Evolutionary conservation across 64 coral and sea anemone species (phyloP).

Genomic region (Porites lutea): DNA sequence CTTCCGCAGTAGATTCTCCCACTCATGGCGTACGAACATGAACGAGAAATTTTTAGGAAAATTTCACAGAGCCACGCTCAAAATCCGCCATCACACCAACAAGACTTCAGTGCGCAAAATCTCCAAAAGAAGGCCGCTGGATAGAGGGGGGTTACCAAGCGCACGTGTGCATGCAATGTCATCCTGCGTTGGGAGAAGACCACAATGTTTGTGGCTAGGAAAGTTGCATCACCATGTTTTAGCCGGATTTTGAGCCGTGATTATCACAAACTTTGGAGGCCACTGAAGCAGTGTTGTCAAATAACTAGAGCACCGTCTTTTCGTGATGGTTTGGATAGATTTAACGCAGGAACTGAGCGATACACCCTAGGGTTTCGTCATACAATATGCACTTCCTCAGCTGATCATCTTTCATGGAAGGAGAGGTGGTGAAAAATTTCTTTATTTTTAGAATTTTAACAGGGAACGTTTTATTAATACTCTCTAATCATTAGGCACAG

Average conservation of each 20-base stretch:
- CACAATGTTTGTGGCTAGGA: conserved; percentile 42
- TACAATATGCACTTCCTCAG: not conserved
- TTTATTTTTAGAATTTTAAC: not conserved
- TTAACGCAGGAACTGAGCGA: conserved; percentile 11
- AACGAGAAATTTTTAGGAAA: conserved; percentile 7
- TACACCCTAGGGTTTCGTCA: not conserved
- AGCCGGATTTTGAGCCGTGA: conserved; percentile 14
- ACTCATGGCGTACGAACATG: conserved; percentile 68
- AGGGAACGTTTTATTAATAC: too few relatives aligned
- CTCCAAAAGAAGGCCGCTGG: not conserved
- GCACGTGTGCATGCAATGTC: not conserved
- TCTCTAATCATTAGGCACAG: too few relatives aligned
- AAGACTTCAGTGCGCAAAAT: conserved; percentile 16
- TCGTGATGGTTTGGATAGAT: not conserved
- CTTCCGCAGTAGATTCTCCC: conserved; percentile 92
- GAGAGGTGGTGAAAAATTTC: not conserved
- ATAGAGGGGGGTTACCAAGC: conserved; percentile 24
- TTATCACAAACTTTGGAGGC: conserved; percentile 21
- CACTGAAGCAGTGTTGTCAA: not conserved
- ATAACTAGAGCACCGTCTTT: not conserved
- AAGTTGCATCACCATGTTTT: conserved; percentile 19
- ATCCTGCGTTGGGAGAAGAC: too few relatives aligned
- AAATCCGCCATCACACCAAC: conserved; percentile 23
- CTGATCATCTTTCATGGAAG: conserved; percentile 11
- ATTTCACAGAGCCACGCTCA: conserved; percentile 12